These are phyloP conservation scores for Tetragonisca angustula DNA, from an alignment of 2,888 invertebrate genomes.

Conservation along the genomic window DNA sequence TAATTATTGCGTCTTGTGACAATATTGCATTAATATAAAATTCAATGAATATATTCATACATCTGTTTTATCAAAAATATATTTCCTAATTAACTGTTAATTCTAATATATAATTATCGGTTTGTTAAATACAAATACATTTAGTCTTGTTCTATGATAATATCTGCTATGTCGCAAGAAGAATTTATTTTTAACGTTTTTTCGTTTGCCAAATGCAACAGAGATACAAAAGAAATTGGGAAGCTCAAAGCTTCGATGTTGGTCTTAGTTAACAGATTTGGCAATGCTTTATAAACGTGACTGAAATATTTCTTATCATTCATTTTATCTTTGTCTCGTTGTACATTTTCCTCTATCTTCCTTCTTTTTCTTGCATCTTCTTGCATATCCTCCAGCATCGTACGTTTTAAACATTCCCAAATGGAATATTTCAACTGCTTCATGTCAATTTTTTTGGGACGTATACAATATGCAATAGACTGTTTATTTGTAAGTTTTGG, in stretches of 20 bases:
- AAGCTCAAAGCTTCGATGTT: slow-evolving; percentile 91
- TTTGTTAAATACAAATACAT: neutral
- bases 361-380: neutral
- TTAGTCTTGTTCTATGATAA: slow-evolving; percentile 62
- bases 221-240: slow-evolving; percentile 91
- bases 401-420: slow-evolving; percentile 87
- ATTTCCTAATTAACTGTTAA: neutral
- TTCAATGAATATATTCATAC: neutral
- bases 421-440: slow-evolving; percentile 91
- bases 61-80: neutral
- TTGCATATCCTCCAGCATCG: slow-evolving; percentile 79
- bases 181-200: slow-evolving; percentile 85
- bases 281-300: slow-evolving; percentile 86
- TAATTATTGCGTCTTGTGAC: slow-evolving; percentile 14
- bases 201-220: slow-evolving; percentile 94
- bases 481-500: slow-evolving; percentile 88
- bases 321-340: slow-evolving; percentile 39
- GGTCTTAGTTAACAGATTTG: slow-evolving; percentile 85
- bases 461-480: slow-evolving; percentile 91
- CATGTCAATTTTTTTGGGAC: slow-evolving; percentile 95
- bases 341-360: too few relatives aligned
- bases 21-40: slow-evolving; percentile 15
- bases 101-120: neutral
- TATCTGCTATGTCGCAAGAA: slow-evolving; percentile 69
- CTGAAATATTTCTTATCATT: slow-evolving; percentile 82